A percentile compares a stretch with the other conserved stretches of the same genome.
Evolutionary conservation across 2,888 invertebrate genomes (phyloP).

Genomic region (Tenodera sinensis): DNA sequence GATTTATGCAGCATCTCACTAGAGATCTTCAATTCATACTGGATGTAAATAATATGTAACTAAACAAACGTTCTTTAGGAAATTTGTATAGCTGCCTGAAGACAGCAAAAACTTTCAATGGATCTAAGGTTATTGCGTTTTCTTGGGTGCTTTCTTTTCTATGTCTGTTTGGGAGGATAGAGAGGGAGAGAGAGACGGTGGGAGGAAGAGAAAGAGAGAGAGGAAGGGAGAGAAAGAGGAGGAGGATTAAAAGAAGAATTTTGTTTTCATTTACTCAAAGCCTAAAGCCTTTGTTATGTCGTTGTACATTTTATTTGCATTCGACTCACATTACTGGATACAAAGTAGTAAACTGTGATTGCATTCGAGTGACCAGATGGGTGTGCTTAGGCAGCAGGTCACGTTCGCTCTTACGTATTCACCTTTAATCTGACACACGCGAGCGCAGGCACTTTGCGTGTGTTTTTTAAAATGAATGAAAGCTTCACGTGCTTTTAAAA

Average conservation of each 20-base stretch:
- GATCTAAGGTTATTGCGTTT: too few species aligned
- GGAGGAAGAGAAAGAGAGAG: not conserved
- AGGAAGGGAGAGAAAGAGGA: not conserved
- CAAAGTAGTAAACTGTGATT: too few species aligned
- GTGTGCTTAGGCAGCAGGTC: not conserved
- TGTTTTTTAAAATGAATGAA: not conserved
- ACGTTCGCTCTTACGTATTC: not conserved
- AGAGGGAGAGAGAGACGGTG: not conserved
- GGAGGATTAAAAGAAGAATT: not conserved
- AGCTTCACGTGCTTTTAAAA: not conserved
- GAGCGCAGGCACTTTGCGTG: not conserved
- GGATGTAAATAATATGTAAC: too few species aligned
- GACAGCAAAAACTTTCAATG: too few species aligned
- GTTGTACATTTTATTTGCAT: too few species aligned
- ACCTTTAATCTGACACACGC: not conserved
- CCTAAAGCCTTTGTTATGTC: too few species aligned
- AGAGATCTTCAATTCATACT: too few species aligned
- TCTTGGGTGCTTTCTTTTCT: not conserved
- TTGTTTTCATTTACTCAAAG: not conserved
- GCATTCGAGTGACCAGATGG: not conserved
- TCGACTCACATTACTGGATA: too few species aligned
- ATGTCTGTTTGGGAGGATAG: not conserved
- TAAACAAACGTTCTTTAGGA: too few species aligned
- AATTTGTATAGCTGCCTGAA: too few species aligned
- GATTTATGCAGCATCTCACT: too few species aligned